phyloP scores from a whole-genome alignment of 2,113 vertebrate species.

The Promerops cafer region DNA sequence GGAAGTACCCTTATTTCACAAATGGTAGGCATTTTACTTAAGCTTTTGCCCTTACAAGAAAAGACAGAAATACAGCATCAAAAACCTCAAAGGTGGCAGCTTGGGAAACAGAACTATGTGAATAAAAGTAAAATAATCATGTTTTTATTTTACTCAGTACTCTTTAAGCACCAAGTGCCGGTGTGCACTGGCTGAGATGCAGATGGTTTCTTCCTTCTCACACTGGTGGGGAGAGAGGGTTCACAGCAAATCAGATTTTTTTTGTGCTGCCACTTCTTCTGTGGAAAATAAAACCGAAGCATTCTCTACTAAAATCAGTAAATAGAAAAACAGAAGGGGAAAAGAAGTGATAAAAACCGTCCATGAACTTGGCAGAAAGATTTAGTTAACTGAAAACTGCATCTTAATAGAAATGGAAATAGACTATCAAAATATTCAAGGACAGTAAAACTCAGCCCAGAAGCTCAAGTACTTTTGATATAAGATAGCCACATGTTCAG shows the following conservation, averaged over 20 bases:
- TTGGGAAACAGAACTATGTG: neutral
- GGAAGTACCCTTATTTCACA: neutral
- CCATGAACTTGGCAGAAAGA: neutral
- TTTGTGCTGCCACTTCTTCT: neutral
- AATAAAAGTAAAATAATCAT: neutral
- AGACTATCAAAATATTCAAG: neutral
- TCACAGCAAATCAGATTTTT: neutral
- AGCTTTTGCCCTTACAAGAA: neutral
- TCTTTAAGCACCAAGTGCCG: neutral
- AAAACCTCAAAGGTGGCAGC: neutral
- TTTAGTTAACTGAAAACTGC: neutral
- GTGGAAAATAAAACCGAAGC: neutral
- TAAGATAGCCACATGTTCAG: neutral
- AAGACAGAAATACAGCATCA: neutral
- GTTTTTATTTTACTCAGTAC: neutral
- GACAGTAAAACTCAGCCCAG: neutral
- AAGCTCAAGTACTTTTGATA: neutral
- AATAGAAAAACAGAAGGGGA: neutral
- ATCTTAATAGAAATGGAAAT: neutral
- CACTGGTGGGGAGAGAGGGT: rapidly evolving
- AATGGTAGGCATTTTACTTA: neutral
- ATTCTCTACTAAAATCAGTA: neutral
- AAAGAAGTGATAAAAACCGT: neutral
- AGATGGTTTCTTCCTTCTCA: neutral
- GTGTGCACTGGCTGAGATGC: neutral